Conservation (phyloP, 2,888 invertebrate genomes). For the Drosophila pseudotakahashii region DNA sequence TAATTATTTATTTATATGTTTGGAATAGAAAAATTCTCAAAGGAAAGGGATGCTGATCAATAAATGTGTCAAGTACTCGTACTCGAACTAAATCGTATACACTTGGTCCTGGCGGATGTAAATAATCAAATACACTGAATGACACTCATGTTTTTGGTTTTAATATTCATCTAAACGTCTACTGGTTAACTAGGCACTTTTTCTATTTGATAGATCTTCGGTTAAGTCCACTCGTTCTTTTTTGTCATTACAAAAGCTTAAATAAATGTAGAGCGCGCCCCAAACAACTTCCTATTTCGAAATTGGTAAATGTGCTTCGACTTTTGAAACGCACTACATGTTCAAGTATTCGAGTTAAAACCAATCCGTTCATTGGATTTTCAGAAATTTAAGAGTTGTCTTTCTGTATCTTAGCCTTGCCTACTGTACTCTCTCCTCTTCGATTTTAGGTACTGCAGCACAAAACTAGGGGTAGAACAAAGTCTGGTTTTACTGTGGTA, state of each 20-base stretch:
- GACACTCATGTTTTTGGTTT: background rate
- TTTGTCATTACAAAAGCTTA: background rate
- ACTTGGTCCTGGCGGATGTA: constrained; percentile 6
- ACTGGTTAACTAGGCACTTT: constrained; percentile 68
- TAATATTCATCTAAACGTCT: constrained; percentile 22
- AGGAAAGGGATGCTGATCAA: too few relatives aligned
- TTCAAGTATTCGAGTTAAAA: background rate
- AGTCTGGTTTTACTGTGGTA: constrained; percentile 10
- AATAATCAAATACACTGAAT: constrained; percentile 10
- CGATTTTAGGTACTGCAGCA: constrained; percentile 69
- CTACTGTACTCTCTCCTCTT: constrained; percentile 1
- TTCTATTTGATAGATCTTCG: constrained; percentile 41
- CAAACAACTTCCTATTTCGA: background rate
- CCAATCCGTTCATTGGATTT: background rate
- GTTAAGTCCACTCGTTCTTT: background rate
- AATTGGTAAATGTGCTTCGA: too few relatives aligned
- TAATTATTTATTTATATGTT: constrained; percentile 27
- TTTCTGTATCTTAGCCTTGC: background rate
- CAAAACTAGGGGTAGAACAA: constrained; percentile 41
- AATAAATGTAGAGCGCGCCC: background rate
- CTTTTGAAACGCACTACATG: too few relatives aligned
- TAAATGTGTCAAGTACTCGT: background rate
- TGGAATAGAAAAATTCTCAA: constrained; percentile 5
- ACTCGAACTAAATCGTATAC: constrained; percentile 20
- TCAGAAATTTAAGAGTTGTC: background rate